phyloP scores from a whole-genome alignment of 2,113 vertebrate genomes.

The Beaufortia kweichowensis region DNA sequence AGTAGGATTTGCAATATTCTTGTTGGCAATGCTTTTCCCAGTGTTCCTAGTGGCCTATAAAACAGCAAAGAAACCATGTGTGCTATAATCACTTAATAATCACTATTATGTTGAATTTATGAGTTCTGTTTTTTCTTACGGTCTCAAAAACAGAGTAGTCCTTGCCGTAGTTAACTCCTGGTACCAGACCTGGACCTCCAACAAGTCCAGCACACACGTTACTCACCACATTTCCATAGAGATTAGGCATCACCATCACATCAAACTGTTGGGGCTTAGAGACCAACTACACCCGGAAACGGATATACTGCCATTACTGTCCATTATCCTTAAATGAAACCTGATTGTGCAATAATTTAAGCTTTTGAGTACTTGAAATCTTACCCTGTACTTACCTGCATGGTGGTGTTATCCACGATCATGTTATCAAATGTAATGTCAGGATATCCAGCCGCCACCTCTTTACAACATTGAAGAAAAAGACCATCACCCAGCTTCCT shows the following conservation, averaged over 20 bases:
- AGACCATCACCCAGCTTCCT: constrained; percentile 85
- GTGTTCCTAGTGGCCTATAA: constrained; percentile 83
- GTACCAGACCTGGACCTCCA: constrained; percentile 75
- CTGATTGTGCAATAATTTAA: too few relatives aligned
- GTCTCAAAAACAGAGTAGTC: constrained; percentile 82
- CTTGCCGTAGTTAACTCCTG: constrained; percentile 76
- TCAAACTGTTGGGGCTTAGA: constrained; percentile 84
- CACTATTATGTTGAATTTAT: not conserved
- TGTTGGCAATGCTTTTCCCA: constrained; percentile 81
- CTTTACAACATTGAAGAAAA: constrained; percentile 82
- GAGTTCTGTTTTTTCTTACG: constrained; percentile 63
- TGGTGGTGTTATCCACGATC: constrained; percentile 86
- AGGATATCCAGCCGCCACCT: constrained; percentile 79
- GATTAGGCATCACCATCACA: constrained; percentile 87
- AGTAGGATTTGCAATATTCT: constrained; percentile 82
- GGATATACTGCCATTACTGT: not conserved
- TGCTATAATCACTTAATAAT: not conserved
- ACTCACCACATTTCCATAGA: constrained; percentile 85
- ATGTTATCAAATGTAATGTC: constrained; percentile 80
- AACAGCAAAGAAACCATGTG: not conserved
- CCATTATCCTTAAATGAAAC: too few relatives aligned
- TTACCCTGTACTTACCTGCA: constrained; percentile 82
- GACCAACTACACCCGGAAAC: constrained; percentile 73
- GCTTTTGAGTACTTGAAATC: too few relatives aligned
- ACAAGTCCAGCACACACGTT: constrained; percentile 83